Base-by-base conservation (phyloP, 2,113 vertebrate species). In the Cynoglossus semilaevis region DNA sequence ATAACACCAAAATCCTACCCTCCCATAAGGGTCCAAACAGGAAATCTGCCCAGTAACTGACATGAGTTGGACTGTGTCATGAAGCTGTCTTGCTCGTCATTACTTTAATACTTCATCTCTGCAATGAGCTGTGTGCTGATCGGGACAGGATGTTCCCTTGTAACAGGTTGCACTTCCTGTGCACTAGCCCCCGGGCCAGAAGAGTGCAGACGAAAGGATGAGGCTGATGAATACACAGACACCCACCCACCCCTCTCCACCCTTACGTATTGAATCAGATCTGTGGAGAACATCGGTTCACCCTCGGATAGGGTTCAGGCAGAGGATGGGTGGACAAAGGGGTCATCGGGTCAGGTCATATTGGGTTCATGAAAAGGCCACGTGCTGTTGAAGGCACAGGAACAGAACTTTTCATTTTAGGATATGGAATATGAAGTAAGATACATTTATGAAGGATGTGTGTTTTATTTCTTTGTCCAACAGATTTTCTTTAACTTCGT, bases 291-390 rank as follows among this genome's bases (percentile, higher is more conserved):
- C 52, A 41, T 59, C 41, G 19, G 37, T 6, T 10, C 5, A 12
- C 71, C 63, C 64, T 58, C 47, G 52, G 22, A 61, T 10, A 19
- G 55, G 34, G 16, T 59, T 63, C 41, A 63, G 18, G 6, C 15
- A 16, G 67, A 72, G 70, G 51, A 57, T 50, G 47, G 57, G 47
- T 59, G 70, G 55, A 54, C 18, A 19, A 48, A 1, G 44, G 53
- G 80, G 66, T 78, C 80, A 77, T 19, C 49, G 48, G 78, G 80
- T 80, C 71, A 57, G 66, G 61, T 65, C 59, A 58, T 56, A 29
- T 22, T 0, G 18, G 42, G 74, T 63, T 76, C 70, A 69, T 8
- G 2, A 41, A 5, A 13, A 59, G 70, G 56, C 16, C 67, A 66
- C 15, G 1, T 17, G 64, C 12, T 43, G 44, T 36, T 8, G 3